These are phyloP conservation scores for Hymenopus coronatus DNA, from an alignment of 2,888 invertebrate genomes.

Conservation along the genomic window DNA sequence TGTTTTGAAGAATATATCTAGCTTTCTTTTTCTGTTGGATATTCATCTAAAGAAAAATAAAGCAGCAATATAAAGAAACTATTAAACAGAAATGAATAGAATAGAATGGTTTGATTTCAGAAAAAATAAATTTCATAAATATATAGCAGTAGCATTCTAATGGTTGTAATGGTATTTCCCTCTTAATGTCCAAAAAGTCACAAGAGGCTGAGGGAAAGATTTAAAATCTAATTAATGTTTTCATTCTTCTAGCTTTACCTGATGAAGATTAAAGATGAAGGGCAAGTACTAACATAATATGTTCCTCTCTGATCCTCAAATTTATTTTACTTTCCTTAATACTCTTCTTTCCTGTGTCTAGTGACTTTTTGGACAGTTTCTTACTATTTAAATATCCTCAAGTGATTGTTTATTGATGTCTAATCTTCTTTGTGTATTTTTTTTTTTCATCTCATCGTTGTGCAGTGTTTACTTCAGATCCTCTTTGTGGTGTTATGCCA, in stretches of 20 bases:
- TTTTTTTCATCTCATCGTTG: not conserved
- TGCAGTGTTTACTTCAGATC: not conserved
- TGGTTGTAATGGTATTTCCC: not conserved
- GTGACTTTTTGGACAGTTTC: constrained; percentile 19
- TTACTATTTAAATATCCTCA: not conserved
- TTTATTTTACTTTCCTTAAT: not conserved
- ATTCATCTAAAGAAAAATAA: no score
- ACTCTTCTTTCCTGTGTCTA: constrained; percentile 3
- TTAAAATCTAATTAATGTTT: constrained; percentile 1
- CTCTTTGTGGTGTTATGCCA: not conserved
- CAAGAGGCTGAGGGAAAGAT: not conserved
- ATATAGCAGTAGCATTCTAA: no score
- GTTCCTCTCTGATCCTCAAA: not conserved
- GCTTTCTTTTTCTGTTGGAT: no score
- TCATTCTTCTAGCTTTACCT: constrained; percentile 21
- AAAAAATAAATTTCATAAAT: no score
- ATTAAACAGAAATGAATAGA: no score
- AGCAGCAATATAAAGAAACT: no score
- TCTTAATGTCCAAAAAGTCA: constrained; percentile 13
- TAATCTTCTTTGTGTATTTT: not conserved
- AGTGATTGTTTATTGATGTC: not conserved
- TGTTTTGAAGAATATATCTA: no score
- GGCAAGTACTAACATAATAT: constrained; percentile 11
- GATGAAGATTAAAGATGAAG: constrained; percentile 13
- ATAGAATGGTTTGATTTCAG: no score